phyloP scores from a whole-genome alignment of 1,140 invertebrate genomes.

The Melipona quadrifasciata region DNA sequence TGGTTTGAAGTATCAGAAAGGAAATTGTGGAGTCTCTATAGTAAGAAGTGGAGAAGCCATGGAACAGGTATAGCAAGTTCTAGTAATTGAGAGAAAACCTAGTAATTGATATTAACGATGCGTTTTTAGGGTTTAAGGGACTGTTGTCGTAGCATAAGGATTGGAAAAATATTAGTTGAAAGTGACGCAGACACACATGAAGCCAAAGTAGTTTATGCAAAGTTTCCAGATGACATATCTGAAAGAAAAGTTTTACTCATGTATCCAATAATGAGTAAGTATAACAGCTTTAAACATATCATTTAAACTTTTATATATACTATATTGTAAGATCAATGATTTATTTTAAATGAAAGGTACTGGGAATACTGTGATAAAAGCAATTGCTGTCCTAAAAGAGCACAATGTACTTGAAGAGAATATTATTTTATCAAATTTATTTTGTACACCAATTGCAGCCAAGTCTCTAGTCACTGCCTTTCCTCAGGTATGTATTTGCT shows the following conservation, averaged over 20 bases:
- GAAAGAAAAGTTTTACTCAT: constrained; percentile 96
- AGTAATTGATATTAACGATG: constrained; percentile 3
- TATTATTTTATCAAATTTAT: constrained; percentile 97
- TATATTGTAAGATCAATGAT: background rate
- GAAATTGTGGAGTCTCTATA: constrained; percentile 99
- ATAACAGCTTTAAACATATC: background rate
- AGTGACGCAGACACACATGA: constrained; percentile 98
- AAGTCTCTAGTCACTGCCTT: constrained; percentile 93
- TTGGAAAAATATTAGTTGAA: constrained; percentile 99
- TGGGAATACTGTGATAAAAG: constrained; percentile 97
- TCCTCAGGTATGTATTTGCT: constrained; percentile 84
- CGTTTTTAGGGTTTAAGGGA: constrained; percentile 91
- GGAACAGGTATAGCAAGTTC: constrained; percentile 88
- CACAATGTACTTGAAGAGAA: constrained; percentile 96
- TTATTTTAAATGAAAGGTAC: constrained; percentile 82
- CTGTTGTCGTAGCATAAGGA: constrained; percentile 98
- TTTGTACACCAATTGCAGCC: constrained; percentile 96
- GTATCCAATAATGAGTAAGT: constrained; percentile 98
- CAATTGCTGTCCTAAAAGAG: constrained; percentile 95
- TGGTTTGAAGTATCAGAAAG: constrained; percentile 96
- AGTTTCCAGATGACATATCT: constrained; percentile 97
- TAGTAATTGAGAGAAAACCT: background rate
- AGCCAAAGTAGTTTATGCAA: constrained; percentile 97
- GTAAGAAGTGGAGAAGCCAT: constrained; percentile 98
- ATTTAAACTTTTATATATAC: background rate